Percentiles rank a stretch among this genome's conserved stretches.
Evolutionary conservation across 2,113 vertebrate genomes (phyloP).

Genomic region (Fukomys damarensis): DNA sequence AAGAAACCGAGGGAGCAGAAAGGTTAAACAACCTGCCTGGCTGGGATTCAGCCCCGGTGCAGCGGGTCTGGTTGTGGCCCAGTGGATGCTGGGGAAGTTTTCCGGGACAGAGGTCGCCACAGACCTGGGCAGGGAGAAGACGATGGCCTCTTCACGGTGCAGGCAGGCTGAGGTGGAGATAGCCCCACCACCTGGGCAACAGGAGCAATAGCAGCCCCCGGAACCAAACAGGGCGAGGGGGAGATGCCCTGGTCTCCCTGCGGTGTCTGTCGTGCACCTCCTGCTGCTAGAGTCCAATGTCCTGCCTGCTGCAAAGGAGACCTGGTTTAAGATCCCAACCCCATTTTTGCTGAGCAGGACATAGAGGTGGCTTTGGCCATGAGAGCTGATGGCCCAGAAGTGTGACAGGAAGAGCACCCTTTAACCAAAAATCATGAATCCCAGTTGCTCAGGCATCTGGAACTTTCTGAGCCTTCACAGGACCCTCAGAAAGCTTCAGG

Average conservation of each 20-base stretch:
- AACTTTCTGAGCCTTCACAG: background rate
- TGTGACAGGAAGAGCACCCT: background rate
- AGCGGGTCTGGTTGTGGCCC: background rate
- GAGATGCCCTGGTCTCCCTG: background rate
- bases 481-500: background rate
- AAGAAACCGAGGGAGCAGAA: background rate
- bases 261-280: background rate
- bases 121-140: background rate
- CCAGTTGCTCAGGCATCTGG: background rate
- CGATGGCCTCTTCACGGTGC: background rate
- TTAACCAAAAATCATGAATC: background rate
- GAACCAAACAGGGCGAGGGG: background rate
- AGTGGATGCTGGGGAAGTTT: too few species aligned
- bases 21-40: background rate
- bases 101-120: background rate
- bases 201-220: background rate
- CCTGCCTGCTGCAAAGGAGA: background rate
- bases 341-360: background rate
- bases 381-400: background rate
- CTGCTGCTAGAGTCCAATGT: too few species aligned
- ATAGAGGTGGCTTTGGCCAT: background rate
- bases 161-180: background rate
- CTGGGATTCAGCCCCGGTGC: background rate
- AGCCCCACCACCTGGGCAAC: too few species aligned
- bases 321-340: background rate